These are phyloP conservation scores for Heliconius congener DNA, from an alignment of 1,140 invertebrate genomes.

Conservation along the genomic window DNA sequence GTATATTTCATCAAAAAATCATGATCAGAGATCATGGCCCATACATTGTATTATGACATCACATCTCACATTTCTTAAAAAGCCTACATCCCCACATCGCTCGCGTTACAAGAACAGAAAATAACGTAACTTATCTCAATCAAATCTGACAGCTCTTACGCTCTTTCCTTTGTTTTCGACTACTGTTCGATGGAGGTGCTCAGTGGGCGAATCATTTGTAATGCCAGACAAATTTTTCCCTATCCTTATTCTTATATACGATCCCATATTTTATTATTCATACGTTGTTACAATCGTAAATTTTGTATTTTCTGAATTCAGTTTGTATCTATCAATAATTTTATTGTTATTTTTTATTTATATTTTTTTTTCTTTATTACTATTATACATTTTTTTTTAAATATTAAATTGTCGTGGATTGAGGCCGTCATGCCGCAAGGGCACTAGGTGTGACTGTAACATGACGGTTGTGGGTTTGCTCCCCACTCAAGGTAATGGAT, in stretches of 20 bases:
- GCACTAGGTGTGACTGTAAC: no score
- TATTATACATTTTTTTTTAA: no score
- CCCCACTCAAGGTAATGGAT: no score
- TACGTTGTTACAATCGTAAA: conserved; percentile 4
- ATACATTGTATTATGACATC: neutral
- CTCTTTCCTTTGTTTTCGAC: conserved; percentile 26
- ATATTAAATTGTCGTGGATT: no score
- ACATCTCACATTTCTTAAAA: neutral
- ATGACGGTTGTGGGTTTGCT: no score
- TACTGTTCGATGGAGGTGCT: conserved; percentile 32
- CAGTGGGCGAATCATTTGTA: conserved; percentile 29
- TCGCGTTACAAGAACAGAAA: conserved; percentile 30
- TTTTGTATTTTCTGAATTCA: neutral
- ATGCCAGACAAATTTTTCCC: conserved; percentile 29
- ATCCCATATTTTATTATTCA: conserved; percentile 22
- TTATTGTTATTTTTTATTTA: no score
- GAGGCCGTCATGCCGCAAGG: no score
- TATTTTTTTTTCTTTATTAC: no score
- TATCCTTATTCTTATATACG: conserved; percentile 15
- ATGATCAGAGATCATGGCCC: neutral
- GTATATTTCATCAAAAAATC: neutral
- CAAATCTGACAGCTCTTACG: conserved; percentile 37
- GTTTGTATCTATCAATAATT: neutral
- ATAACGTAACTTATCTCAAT: conserved; percentile 46
- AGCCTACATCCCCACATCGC: conserved; percentile 9